phyloP scores from a whole-genome alignment of 2,113 vertebrate species.

The Esox niger region DNA sequence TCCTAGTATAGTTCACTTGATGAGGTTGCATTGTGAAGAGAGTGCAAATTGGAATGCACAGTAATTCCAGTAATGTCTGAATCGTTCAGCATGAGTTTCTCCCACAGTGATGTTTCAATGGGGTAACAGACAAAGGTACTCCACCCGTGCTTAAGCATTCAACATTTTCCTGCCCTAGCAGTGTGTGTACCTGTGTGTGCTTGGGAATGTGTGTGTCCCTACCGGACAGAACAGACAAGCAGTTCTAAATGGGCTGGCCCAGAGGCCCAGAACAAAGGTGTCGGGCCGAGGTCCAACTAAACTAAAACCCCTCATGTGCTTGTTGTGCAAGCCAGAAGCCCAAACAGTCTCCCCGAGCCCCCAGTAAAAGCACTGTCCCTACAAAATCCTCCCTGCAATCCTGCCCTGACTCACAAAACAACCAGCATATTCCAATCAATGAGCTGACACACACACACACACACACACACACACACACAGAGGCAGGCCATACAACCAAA shows the following conservation, averaged over 20 bases:
- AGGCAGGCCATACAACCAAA: neutral
- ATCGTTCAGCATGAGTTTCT: too few relatives aligned
- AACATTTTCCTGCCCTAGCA: too few relatives aligned
- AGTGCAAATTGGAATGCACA: too few relatives aligned
- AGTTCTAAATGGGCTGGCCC: conserved; percentile 11
- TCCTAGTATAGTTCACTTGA: too few relatives aligned
- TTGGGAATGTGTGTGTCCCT: neutral
- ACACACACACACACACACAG: neutral
- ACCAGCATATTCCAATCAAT: neutral
- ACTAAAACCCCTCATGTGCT: neutral
- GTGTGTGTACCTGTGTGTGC: neutral
- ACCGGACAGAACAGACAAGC: neutral
- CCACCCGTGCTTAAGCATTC: too few relatives aligned
- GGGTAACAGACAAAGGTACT: neutral
- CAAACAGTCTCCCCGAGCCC: conserved; percentile 23
- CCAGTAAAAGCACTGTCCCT: conserved; percentile 30
- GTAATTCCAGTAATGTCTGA: too few relatives aligned
- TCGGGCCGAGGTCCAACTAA: conserved; percentile 7
- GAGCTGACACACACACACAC: neutral
- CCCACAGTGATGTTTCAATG: neutral
- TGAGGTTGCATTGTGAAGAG: too few relatives aligned
- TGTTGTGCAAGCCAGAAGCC: neutral
- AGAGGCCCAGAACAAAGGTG: conserved; percentile 21
- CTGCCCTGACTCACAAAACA: neutral
- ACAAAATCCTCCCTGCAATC: neutral